These are phyloP conservation scores for Siniperca obscura DNA, from an alignment of 2,797 vertebrate genomes.

Conservation along the genomic window DNA sequence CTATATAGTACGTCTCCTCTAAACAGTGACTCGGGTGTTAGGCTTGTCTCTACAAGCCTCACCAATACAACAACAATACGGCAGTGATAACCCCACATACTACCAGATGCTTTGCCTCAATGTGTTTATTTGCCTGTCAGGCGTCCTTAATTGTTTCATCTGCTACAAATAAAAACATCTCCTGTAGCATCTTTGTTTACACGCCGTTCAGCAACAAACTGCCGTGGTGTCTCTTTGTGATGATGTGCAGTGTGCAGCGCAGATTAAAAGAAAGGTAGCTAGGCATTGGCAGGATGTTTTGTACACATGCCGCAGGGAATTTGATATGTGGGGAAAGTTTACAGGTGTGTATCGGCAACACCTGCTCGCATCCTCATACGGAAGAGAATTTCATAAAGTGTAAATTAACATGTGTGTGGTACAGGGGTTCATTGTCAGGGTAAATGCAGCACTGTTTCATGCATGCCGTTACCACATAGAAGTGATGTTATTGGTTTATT, in stretches of 20 bases:
- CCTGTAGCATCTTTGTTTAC: constrained; percentile 79
- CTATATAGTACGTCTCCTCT: not conserved
- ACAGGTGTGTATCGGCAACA: constrained; percentile 73
- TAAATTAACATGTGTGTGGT: constrained; percentile 57
- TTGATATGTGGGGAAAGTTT: constrained; percentile 49
- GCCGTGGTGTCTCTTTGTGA: constrained; percentile 65
- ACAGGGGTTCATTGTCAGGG: constrained; percentile 4
- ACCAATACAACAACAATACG: constrained; percentile 29
- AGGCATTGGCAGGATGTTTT: constrained; percentile 40
- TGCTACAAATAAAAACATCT: constrained; percentile 73
- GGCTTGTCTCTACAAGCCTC: constrained; percentile 23
- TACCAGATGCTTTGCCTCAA: constrained; percentile 63
- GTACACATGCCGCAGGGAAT: constrained; percentile 52
- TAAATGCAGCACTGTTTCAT: constrained; percentile 14
- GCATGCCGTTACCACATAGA: not conserved
- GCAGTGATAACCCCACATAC: constrained; percentile 11
- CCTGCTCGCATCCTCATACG: constrained; percentile 59
- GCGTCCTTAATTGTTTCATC: constrained; percentile 77
- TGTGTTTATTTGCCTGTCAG: constrained; percentile 79
- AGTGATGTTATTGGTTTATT: not conserved
- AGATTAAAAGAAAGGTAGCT: constrained; percentile 49
- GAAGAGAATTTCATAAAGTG: constrained; percentile 52
- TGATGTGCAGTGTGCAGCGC: not conserved
- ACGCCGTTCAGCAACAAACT: constrained; percentile 60
- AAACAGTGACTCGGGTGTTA: constrained; percentile 11